A percentile compares a stretch with the other conserved stretches of the same genome.
Conservation (phyloP, 1,140 invertebrate genomes). For the Drosophila navojoa region DNA sequence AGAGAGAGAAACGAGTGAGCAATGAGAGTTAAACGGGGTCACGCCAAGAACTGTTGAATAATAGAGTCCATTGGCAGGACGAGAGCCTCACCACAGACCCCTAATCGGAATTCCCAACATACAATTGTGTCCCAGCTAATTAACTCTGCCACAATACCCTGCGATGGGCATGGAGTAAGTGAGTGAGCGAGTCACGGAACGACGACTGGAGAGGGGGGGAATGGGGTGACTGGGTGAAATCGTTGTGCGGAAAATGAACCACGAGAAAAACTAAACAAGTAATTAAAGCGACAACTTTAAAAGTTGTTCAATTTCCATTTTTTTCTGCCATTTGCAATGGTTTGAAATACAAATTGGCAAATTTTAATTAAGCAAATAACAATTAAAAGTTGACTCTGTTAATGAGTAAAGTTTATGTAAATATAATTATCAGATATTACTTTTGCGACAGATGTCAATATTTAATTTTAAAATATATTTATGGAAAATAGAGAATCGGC, state of each 20-base stretch:
- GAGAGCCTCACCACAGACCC: constrained; percentile 16
- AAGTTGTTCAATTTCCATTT: not conserved
- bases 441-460: too few species aligned
- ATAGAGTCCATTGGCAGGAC: constrained; percentile 40
- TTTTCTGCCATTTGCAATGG: not conserved
- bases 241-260: constrained; percentile 2
- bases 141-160: constrained; percentile 37
- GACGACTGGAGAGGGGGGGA: too few species aligned
- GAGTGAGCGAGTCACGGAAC: not conserved
- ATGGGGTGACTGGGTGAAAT: not conserved
- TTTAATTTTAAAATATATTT: too few species aligned
- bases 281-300: constrained; percentile 5
- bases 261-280: constrained; percentile 16
- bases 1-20: not conserved
- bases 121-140: constrained; percentile 40
- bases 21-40: constrained; percentile 14
- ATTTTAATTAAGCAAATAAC: constrained; percentile 2
- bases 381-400: constrained; percentile 1
- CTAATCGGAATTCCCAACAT: constrained; percentile 43
- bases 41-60: constrained; percentile 33
- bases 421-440: too few species aligned
- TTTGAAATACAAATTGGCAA: constrained; percentile 17
- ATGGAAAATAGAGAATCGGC: too few species aligned
- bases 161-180: not conserved
- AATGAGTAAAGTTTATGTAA: not conserved